A percentile compares a stretch with the other conserved stretches of the same genome.
Conservation (phyloP, 2,113 vertebrate species). For the Myotis brandtii region DNA sequence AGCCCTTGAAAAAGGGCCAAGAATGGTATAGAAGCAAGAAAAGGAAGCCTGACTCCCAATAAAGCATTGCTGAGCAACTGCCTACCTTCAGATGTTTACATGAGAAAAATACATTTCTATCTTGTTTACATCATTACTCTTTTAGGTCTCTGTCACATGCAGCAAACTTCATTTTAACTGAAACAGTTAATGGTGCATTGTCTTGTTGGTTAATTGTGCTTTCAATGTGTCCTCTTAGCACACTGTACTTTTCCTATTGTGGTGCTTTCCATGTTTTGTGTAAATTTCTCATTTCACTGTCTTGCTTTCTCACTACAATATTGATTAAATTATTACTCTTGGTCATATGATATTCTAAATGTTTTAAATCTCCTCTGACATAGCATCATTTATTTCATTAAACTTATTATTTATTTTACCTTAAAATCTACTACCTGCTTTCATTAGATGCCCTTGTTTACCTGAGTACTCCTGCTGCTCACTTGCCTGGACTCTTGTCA, state of each 20-base stretch:
- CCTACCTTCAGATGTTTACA: not conserved
- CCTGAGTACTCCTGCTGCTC: not conserved
- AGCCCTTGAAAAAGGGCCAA: not conserved
- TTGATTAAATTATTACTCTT: not conserved
- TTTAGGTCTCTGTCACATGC: not conserved
- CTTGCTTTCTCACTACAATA: not conserved
- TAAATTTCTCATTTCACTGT: not conserved
- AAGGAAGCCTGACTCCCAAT: not conserved
- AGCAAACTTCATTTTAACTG: not conserved
- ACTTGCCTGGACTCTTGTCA: not conserved
- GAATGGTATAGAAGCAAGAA: not conserved
- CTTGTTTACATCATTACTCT: not conserved
- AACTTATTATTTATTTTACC: not conserved
- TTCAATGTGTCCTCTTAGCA: not conserved
- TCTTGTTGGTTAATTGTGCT: not conserved
- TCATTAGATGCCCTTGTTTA: not conserved
- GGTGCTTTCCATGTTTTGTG: not conserved
- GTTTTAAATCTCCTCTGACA: not conserved
- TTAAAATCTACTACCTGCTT: not conserved
- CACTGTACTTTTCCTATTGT: not conserved
- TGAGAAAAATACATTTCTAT: not conserved
- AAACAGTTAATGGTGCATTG: not conserved
- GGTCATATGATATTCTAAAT: not conserved
- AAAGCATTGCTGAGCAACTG: rapidly evolving
- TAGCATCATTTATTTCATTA: not conserved